Evolutionary conservation across 2,113 vertebrate species (phyloP).

Genomic region (Loxodonta africana): DNA sequence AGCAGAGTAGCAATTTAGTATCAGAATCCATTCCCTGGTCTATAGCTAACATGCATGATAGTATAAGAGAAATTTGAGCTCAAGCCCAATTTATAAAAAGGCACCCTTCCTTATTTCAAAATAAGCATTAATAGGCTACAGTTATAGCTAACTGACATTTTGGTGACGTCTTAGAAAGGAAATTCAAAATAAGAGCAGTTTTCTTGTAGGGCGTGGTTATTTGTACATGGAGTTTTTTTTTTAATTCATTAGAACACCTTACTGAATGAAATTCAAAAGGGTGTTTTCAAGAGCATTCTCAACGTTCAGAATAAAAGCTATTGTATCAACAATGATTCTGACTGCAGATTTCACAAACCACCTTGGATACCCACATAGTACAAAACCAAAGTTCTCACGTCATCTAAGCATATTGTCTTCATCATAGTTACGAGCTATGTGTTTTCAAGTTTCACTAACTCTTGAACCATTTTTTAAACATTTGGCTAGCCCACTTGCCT

Average conservation of each 20-base stretch:
- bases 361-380: background rate
- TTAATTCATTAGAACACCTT: background rate
- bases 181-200: background rate
- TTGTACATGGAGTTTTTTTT: background rate
- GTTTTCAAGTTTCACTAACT: constrained; percentile 37
- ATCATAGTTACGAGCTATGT: background rate
- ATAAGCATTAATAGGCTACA: background rate
- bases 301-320: background rate
- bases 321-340: background rate
- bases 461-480: background rate
- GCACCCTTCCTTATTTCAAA: background rate
- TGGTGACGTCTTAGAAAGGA: constrained; percentile 8
- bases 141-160: background rate
- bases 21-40: background rate
- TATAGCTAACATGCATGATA: background rate
- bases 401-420: background rate
- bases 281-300: background rate
- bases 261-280: constrained; percentile 12
- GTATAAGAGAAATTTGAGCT: constrained; percentile 38
- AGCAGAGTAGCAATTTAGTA: background rate
- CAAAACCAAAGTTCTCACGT: background rate
- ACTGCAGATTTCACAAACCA: background rate
- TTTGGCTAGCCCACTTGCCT: constrained; percentile 25
- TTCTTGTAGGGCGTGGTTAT: background rate
- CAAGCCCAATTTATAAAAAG: background rate